A percentile compares a stretch with the other conserved stretches of the same genome.
phyloP scores from a whole-genome alignment of 2,113 vertebrate genomes.

The Garra rufa region DNA sequence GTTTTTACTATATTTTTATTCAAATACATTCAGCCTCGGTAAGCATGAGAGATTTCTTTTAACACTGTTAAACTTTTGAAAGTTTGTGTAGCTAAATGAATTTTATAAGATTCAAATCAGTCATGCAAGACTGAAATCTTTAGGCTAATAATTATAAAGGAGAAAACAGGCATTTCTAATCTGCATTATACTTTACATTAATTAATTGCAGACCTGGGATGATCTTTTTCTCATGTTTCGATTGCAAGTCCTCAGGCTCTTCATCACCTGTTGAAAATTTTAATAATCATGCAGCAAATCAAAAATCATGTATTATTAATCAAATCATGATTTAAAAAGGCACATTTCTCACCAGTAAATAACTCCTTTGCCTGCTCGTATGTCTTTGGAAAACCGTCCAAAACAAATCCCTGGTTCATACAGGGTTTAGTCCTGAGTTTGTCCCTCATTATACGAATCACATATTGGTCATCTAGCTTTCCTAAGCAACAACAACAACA shows the following conservation, averaged over 20 bases:
- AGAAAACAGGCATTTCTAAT: neutral
- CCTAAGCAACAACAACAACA: conserved; percentile 66
- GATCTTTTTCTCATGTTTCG: conserved; percentile 73
- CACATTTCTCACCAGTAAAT: conserved; percentile 79
- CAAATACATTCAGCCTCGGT: neutral
- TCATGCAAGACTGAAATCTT: neutral
- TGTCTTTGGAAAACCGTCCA: conserved; percentile 88
- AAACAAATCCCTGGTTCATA: conserved; percentile 90
- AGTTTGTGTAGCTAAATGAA: neutral
- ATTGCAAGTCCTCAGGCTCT: conserved; percentile 68
- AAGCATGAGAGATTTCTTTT: neutral
- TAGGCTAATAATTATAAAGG: neutral
- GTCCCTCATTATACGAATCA: conserved; percentile 81
- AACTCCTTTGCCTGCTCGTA: conserved; percentile 85
- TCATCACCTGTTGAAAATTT: conserved; percentile 73
- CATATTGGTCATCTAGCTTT: conserved; percentile 78
- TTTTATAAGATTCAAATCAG: neutral
- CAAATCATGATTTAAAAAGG: conserved; percentile 4
- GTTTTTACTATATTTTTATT: neutral
- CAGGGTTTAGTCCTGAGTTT: conserved; percentile 88
- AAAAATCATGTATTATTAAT: conserved; percentile 12
- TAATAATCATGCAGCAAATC: neutral
- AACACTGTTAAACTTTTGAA: conserved; percentile 8
- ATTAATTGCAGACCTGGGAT: conserved; percentile 81
- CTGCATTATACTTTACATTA: conserved; percentile 27